Evolutionary conservation across 2,113 vertebrate genomes (phyloP).

Genomic region (Hippolais icterina): DNA sequence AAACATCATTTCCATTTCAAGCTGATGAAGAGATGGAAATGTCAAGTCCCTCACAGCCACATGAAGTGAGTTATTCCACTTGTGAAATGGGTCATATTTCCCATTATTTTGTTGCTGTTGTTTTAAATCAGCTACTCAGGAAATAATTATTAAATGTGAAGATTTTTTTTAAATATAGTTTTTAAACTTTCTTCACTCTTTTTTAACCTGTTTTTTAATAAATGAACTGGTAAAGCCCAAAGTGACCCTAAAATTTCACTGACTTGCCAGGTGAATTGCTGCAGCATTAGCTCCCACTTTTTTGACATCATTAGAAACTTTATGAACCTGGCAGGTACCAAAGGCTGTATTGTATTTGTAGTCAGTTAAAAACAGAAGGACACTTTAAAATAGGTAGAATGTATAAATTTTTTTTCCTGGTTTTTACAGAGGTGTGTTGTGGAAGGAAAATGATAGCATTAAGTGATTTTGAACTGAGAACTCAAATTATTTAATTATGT

Average conservation of each 20-base stretch:
- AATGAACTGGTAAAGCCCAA: background rate
- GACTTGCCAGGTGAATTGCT: background rate
- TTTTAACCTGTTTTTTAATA: background rate
- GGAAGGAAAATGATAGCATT: background rate
- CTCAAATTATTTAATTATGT: background rate
- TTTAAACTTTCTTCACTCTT: background rate
- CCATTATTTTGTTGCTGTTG: background rate
- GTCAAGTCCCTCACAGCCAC: background rate
- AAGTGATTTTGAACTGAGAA: background rate
- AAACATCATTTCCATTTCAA: background rate
- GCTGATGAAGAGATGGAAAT: background rate
- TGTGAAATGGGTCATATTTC: background rate
- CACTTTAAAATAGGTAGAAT: background rate
- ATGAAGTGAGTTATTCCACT: background rate
- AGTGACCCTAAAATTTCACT: background rate
- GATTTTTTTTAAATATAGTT: background rate
- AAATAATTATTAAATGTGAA: background rate
- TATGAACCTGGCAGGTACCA: background rate
- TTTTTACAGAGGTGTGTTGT: background rate
- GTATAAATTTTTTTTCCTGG: background rate
- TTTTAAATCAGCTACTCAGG: background rate
- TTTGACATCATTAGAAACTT: background rate
- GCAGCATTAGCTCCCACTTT: background rate
- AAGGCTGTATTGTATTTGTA: background rate
- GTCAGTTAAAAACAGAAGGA: slow-evolving; percentile 3